A percentile compares a stretch with the other conserved stretches of the same genome.
phyloP scores from a whole-genome alignment of 2,113 vertebrate species.

The Caloenas nicobarica region DNA sequence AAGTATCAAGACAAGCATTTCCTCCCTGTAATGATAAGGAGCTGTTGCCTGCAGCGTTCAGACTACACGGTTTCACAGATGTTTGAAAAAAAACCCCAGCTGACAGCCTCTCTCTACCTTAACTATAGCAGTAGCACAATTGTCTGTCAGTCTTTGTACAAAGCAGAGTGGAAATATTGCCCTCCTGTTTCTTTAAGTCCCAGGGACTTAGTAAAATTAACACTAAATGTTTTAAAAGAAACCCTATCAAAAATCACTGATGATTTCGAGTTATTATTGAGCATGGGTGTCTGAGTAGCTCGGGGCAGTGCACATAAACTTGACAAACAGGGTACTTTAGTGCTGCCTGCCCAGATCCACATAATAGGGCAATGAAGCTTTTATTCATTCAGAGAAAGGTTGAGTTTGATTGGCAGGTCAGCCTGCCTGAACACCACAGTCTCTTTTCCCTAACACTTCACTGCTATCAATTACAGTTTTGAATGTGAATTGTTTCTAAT shows the following conservation, averaged over 20 bases:
- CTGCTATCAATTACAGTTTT: constrained; percentile 88
- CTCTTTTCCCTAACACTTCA: constrained; percentile 79
- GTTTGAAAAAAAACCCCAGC: constrained; percentile 25
- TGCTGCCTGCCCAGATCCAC: constrained; percentile 79
- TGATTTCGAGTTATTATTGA: constrained; percentile 75
- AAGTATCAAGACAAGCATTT: constrained; percentile 70
- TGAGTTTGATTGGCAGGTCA: constrained; percentile 86
- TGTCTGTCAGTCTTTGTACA: constrained; percentile 56
- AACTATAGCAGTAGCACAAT: constrained; percentile 48
- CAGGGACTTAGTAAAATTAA: constrained; percentile 69
- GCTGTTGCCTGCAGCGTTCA: constrained; percentile 71
- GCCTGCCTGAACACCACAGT: constrained; percentile 71
- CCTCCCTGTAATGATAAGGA: constrained; percentile 73
- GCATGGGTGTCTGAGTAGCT: constrained; percentile 76
- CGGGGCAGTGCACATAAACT: constrained; percentile 78
- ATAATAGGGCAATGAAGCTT: constrained; percentile 82
- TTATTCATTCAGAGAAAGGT: constrained; percentile 82
- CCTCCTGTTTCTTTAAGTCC: constrained; percentile 33
- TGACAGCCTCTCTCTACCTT: constrained; percentile 33
- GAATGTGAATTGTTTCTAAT: constrained; percentile 88
- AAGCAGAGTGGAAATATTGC: constrained; percentile 39
- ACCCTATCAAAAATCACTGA: constrained; percentile 71
- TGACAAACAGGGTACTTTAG: constrained; percentile 82
- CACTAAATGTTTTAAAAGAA: constrained; percentile 60
- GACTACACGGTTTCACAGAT: constrained; percentile 68